Base-by-base conservation (phyloP, 2,888 invertebrate species). In the Diplolepis rosae region DNA sequence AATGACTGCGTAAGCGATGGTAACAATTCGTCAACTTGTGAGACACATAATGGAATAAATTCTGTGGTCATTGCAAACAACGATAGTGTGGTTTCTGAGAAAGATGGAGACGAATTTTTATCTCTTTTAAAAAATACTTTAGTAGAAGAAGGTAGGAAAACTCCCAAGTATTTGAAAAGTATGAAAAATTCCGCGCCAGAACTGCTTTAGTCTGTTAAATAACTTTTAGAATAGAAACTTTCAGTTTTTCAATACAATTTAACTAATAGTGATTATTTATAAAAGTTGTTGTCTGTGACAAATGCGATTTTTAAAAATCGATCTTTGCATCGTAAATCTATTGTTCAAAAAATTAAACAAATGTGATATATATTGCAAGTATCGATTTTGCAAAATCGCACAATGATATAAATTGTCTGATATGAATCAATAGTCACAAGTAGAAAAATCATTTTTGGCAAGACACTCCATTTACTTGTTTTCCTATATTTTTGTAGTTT, bases 71-170 rank as follows among this genome's bases (percentile, higher is more conserved):
- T 28, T 48, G n/a, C 50, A 30, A 54, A 32, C 4, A 39, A 18
- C 22, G 28, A 13, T 27, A 39, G 56, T 52, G 35, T 42, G 56
- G 56, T 50, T 68, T 24, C 39, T 30, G 18, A 7, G 48, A 13
- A 11, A 28, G n/a, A 65, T 50, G 51, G 22, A 15, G 52, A 69
- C 13, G 39, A 65, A 35, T 27, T 27, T 2, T 35, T 51, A 22
- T 7, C 6, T 5, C 30, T 66, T 1, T n/a, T 42, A 61, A 39
- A 39, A 39, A 39, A 61, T 13, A 18, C 22, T 24, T 6, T 22
- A 6, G n/a, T n/a, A 35, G 61, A 61, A 39, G 61, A 61, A 61
- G 61, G 61, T 61, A 61, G 39, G 39, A 4, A 61, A 35, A 61
- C 24, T 39, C 13, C 13, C 35, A 11, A 13, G 9, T 6, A 22